These are phyloP conservation scores for Carposina sasakii DNA, from an alignment of 1,140 invertebrate genomes.

Conservation along the genomic window DNA sequence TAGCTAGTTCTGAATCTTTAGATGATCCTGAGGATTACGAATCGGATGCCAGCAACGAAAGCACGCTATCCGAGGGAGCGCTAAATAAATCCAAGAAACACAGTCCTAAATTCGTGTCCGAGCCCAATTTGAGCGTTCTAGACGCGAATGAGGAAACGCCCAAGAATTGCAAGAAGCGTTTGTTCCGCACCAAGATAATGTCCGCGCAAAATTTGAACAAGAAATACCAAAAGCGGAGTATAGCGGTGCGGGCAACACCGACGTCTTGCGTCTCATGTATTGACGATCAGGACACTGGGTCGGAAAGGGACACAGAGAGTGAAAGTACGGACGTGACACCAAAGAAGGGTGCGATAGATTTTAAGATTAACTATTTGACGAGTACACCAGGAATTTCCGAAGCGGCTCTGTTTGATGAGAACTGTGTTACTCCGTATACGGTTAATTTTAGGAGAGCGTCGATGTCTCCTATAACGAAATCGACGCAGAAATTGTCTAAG, in stretches of 20 bases:
- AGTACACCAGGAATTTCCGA: constrained; percentile 72
- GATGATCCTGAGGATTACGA: constrained; percentile 49
- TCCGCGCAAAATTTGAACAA: constrained; percentile 46
- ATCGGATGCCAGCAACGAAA: constrained; percentile 58
- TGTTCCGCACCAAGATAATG: constrained; percentile 58
- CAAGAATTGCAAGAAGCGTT: constrained; percentile 52
- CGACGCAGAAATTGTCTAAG: constrained; percentile 86
- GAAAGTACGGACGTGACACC: constrained; percentile 30
- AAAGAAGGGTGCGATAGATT: constrained; percentile 33
- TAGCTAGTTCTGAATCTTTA: constrained; percentile 52
- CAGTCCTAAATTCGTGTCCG: constrained; percentile 67
- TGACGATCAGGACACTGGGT: constrained; percentile 50
- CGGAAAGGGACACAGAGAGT: constrained; percentile 34
- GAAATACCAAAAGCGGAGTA: constrained; percentile 53
- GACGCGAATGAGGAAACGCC: constrained; percentile 55
- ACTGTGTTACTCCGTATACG: constrained; percentile 60
- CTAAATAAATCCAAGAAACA: constrained; percentile 47
- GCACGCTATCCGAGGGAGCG: constrained; percentile 57
- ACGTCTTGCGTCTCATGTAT: constrained; percentile 58
- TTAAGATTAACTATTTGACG: constrained; percentile 66
- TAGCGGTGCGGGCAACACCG: constrained; percentile 43
- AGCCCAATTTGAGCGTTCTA: constrained; percentile 61
- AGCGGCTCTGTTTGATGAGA: constrained; percentile 34
- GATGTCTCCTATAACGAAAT: constrained; percentile 90
- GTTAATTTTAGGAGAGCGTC: constrained; percentile 77